A percentile compares a stretch with the other conserved stretches of the same genome.
phyloP scores from a whole-genome alignment of 2,888 invertebrate species.

The Sclerodermus sp. region DNA sequence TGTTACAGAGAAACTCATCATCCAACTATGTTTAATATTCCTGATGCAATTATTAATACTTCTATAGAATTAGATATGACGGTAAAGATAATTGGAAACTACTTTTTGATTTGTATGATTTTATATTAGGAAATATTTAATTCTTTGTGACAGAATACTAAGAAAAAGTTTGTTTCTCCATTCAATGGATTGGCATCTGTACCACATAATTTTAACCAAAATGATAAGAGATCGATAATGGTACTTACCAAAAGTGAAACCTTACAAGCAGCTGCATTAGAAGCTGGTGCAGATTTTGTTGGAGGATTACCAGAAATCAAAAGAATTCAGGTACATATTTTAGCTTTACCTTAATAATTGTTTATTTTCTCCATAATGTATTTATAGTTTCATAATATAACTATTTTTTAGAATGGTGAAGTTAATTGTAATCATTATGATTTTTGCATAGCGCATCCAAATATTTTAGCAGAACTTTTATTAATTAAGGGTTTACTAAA shows the following conservation, averaged over 20 bases:
- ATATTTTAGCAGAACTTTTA: constrained; percentile 76
- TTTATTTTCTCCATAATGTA: background rate
- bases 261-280: constrained; percentile 63
- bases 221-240: constrained; percentile 69
- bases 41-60: constrained; percentile 71
- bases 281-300: constrained; percentile 73
- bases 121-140: background rate
- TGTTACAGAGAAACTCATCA: constrained; percentile 81
- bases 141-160: background rate
- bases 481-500: constrained; percentile 77
- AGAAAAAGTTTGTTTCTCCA: background rate
- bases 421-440: constrained; percentile 71
- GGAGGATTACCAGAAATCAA: constrained; percentile 77
- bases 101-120: background rate
- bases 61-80: constrained; percentile 81
- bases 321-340: constrained; percentile 65
- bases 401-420: constrained; percentile 64
- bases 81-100: constrained; percentile 46
- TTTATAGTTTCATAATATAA: background rate
- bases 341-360: background rate
- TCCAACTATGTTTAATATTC: constrained; percentile 78
- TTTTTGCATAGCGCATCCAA: constrained; percentile 75
- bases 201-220: constrained; percentile 72
- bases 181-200: constrained; percentile 69
- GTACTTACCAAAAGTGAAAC: constrained; percentile 75